Percentiles rank a stretch among this genome's conserved stretches.
These are phyloP conservation scores for Pangasius sanitwongsei DNA, from an alignment of 2,797 vertebrate genomes.

Conservation along the genomic window DNA sequence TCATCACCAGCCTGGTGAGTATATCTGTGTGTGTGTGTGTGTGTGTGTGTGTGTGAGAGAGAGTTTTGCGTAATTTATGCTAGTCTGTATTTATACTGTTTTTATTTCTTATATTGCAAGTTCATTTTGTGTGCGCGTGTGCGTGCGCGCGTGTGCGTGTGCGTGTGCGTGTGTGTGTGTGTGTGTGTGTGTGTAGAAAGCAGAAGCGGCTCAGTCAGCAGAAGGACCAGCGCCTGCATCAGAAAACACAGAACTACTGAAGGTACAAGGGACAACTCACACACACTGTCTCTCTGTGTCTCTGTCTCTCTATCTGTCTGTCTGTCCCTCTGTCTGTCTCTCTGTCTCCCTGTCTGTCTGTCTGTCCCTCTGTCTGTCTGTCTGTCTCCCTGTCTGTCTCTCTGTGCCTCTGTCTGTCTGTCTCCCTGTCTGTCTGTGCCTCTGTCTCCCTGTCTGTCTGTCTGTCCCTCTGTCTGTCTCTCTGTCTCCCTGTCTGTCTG, in stretches of 20 bases:
- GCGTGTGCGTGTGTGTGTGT: neutral
- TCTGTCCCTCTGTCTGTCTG: no score
- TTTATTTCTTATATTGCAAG: neutral
- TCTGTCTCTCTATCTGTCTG: neutral
- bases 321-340: neutral
- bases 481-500: neutral
- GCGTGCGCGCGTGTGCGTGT: no score
- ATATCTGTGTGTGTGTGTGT: slow-evolving; percentile 66
- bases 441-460: neutral
- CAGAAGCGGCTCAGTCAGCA: slow-evolving; percentile 63
- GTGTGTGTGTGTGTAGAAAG: slow-evolving; percentile 70
- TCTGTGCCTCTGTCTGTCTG: no score
- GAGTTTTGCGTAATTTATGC: neutral
- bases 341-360: no score
- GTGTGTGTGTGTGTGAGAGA: slow-evolving; percentile 20
- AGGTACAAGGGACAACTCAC: slow-evolving; percentile 70
- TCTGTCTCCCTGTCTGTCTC: no score
- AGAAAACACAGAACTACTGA: slow-evolving; percentile 78
- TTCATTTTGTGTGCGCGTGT: neutral
- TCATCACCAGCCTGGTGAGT: slow-evolving; percentile 84
- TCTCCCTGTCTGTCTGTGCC: no score
- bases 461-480: neutral
- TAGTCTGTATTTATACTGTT: neutral
- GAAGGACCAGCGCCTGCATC: slow-evolving; percentile 68
- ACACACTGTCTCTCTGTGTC: neutral